phyloP scores from a whole-genome alignment of 1,140 invertebrate genomes.

The Scaptomyza montana region DNA sequence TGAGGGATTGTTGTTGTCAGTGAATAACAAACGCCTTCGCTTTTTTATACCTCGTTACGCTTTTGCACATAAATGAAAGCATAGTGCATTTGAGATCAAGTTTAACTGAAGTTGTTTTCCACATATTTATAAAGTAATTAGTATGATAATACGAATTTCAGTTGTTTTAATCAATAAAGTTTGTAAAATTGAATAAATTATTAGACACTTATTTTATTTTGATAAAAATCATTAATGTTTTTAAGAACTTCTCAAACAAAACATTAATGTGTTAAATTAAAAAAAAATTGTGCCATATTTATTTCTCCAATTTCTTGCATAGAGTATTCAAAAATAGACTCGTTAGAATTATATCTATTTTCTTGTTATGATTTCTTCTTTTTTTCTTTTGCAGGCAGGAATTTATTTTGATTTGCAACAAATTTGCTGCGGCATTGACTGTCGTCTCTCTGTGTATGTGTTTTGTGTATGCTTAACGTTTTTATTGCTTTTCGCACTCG shows the following conservation, averaged over 20 bases:
- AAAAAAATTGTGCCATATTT: no score
- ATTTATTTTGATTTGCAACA: conserved; percentile 82
- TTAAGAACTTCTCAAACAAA: no score
- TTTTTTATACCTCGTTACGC: conserved; percentile 23
- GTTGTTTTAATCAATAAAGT: no score
- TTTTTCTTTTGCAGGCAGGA: conserved; percentile 53
- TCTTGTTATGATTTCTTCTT: conserved; percentile 41
- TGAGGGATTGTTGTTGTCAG: conserved; percentile 25
- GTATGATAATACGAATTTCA: no score
- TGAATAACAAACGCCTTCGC: conserved; percentile 29
- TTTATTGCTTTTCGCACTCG: conserved; percentile 77
- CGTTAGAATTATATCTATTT: background rate
- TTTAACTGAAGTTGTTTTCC: background rate
- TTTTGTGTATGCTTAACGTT: conserved; percentile 51
- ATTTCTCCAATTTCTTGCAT: background rate
- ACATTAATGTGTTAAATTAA: no score
- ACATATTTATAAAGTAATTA: no score
- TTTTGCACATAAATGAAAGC: background rate
- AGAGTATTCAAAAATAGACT: conserved; percentile 24
- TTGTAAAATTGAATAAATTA: no score
- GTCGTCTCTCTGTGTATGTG: conserved; percentile 15
- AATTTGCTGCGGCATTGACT: conserved; percentile 70
- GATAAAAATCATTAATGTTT: no score
- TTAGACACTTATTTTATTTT: no score
- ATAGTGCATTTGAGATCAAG: background rate